These are phyloP conservation scores for Neodon shergylaensis DNA, from an alignment of 2,113 vertebrate species.

Conservation along the genomic window DNA sequence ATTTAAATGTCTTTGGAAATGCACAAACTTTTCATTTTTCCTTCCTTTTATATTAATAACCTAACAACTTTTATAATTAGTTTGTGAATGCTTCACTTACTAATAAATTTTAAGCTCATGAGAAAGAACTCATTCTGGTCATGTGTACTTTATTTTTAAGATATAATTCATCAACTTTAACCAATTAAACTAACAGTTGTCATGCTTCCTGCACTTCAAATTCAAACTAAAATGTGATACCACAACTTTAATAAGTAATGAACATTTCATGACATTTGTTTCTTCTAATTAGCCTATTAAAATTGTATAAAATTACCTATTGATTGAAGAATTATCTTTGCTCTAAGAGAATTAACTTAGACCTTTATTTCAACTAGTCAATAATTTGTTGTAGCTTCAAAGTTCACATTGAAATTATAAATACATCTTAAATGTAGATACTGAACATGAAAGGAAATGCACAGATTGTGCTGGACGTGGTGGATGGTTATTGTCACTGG, in stretches of 20 bases:
- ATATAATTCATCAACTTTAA: constrained; percentile 76
- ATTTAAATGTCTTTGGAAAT: constrained; percentile 74
- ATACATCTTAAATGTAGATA: not conserved
- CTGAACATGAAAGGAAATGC: not conserved
- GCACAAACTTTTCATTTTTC: constrained; percentile 67
- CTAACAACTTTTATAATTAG: constrained; percentile 69
- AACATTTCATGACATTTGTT: constrained; percentile 83
- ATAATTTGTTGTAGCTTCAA: constrained; percentile 63
- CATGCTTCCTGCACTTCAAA: constrained; percentile 74
- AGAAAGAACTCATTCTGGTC: constrained; percentile 75
- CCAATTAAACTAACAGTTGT: constrained; percentile 81
- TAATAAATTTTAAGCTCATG: constrained; percentile 78
- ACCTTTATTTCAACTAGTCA: constrained; percentile 74
- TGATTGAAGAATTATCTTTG: constrained; percentile 70
- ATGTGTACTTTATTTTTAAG: constrained; percentile 77
- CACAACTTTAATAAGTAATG: constrained; percentile 76
- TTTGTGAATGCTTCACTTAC: constrained; percentile 62
- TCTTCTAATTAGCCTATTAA: constrained; percentile 81
- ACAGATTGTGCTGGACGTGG: not conserved
- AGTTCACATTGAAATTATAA: constrained; percentile 46
- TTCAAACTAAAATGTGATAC: constrained; percentile 83
- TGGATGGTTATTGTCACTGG: not conserved
- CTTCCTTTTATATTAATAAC: constrained; percentile 68
- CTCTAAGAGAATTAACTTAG: constrained; percentile 74
- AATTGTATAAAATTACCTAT: constrained; percentile 61